Conservation (phyloP, 2,797 vertebrate species). For the Neostethus bicornis region DNA sequence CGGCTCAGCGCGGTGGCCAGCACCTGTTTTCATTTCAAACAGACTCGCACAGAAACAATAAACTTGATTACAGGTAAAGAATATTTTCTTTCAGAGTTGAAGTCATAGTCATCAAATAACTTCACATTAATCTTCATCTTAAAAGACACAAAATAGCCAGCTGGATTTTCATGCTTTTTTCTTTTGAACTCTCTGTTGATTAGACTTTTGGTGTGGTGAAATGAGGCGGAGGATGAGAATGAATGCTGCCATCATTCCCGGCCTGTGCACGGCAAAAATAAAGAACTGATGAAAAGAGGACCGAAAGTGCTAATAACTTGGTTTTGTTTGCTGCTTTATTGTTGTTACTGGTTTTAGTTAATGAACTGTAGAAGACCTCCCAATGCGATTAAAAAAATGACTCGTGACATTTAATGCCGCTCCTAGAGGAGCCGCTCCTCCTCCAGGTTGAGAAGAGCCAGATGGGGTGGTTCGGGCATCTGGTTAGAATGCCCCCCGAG, state of each 20-base stretch:
- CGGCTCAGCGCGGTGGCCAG: background rate
- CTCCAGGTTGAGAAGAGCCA: too few species aligned
- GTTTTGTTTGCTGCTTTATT: constrained; percentile 10
- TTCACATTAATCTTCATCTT: constrained; percentile 2
- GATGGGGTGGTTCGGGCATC: too few species aligned
- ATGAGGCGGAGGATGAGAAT: constrained; percentile 22
- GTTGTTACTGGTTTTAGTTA: constrained; percentile 25
- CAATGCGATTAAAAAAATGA: too few species aligned
- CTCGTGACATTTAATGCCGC: too few species aligned
- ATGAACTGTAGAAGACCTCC: too few species aligned
- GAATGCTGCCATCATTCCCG: constrained; percentile 21
- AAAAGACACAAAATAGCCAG: constrained; percentile 7
- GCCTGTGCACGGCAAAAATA: constrained; percentile 14
- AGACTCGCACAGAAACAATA: constrained; percentile 5
- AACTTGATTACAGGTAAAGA: constrained; percentile 17
- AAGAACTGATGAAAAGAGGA: constrained; percentile 43
- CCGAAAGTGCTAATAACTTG: constrained; percentile 12
- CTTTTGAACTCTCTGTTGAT: constrained; percentile 36
- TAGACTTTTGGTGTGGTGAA: constrained; percentile 26
- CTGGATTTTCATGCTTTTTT: constrained; percentile 16
- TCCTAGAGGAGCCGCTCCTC: too few species aligned
- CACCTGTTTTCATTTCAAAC: background rate
- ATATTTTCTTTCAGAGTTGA: background rate
- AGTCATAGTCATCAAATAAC: constrained; percentile 10
- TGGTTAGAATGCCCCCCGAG: too few species aligned